Evolutionary conservation across 2,797 vertebrate species (phyloP).

Genomic region (Notolepis coatsorum): DNA sequence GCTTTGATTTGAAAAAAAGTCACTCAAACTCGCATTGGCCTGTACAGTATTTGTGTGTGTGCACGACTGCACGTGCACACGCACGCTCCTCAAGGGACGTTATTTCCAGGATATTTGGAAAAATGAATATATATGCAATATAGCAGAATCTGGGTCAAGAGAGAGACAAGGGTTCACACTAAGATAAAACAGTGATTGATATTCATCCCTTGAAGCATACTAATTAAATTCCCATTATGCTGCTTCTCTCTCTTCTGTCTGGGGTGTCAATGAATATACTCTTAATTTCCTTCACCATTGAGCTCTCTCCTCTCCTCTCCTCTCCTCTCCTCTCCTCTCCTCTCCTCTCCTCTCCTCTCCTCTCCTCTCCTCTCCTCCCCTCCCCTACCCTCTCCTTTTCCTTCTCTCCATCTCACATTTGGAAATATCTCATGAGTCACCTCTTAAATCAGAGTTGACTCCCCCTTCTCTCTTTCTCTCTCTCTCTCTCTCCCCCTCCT

Average conservation of each 20-base stretch:
- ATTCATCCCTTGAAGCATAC: not conserved
- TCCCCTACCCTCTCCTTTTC: not conserved
- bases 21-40: too few relatives aligned
- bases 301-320: not conserved
- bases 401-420: not conserved
- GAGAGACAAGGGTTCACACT: not conserved
- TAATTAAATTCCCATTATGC: conserved; percentile 14
- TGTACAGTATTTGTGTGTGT: not conserved
- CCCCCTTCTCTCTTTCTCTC: not conserved
- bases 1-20: too few relatives aligned
- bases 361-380: not conserved
- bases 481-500: conserved; percentile 11
- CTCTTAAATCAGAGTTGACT: not conserved
- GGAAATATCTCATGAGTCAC: not conserved
- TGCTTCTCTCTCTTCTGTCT: not conserved
- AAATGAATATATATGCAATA: conserved; percentile 2
- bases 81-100: not conserved
- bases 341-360: conserved; percentile 1
- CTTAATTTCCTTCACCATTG: not conserved
- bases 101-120: not conserved
- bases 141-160: not conserved
- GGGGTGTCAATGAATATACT: not conserved
- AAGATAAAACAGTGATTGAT: not conserved
- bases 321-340: conserved; percentile 28
- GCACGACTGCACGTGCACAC: not conserved